Conservation (phyloP, 2,797 vertebrate species). For the Takifugu ocellatus region DNA sequence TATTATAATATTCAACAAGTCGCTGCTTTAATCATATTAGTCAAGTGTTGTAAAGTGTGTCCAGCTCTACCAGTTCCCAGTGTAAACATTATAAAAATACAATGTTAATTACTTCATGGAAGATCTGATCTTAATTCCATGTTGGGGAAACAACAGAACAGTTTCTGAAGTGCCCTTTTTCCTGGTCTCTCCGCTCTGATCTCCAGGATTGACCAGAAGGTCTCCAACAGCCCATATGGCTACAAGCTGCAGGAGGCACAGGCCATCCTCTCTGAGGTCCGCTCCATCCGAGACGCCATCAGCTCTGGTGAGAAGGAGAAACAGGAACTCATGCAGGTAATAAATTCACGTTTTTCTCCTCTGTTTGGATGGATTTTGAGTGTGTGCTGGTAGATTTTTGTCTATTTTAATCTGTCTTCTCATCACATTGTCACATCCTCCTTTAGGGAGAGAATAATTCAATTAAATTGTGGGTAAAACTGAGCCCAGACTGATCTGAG, state of each 20-base stretch:
- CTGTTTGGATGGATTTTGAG: no score
- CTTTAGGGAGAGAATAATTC: no score
- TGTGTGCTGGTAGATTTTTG: no score
- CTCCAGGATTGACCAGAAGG: constrained; percentile 91
- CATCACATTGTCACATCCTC: no score
- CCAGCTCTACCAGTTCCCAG: not conserved
- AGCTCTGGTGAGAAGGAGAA: constrained; percentile 94
- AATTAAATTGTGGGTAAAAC: not conserved
- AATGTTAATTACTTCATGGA: no score
- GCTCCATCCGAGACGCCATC: constrained; percentile 92
- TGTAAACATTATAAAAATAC: not conserved
- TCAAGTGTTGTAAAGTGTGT: not conserved
- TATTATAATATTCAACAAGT: no score
- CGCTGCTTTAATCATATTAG: not conserved
- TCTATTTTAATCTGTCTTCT: no score
- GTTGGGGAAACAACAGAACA: no score
- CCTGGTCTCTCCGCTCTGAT: not conserved
- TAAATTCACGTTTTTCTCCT: no score
- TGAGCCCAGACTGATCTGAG: not conserved
- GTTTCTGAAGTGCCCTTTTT: not conserved
- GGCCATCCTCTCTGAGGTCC: constrained; percentile 93
- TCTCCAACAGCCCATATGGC: constrained; percentile 84
- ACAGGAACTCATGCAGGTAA: constrained; percentile 93
- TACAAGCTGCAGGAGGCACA: constrained; percentile 94
- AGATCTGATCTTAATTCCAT: no score